These are phyloP conservation scores for Argyrosomus japonicus DNA, from an alignment of 2,113 vertebrate genomes.

Conservation along the genomic window DNA sequence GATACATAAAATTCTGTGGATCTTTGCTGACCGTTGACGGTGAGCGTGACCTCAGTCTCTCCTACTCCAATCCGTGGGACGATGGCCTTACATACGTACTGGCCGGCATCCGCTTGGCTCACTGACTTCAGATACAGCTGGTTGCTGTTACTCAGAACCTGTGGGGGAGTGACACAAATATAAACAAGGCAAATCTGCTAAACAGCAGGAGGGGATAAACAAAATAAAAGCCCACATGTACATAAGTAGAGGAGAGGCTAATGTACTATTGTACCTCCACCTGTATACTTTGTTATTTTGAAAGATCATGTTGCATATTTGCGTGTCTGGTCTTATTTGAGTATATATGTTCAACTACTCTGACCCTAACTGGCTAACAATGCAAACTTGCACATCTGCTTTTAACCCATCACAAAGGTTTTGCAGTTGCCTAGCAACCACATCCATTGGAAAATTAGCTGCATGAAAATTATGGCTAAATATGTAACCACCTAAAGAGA, in stretches of 20 bases:
- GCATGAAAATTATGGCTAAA: conserved; percentile 43
- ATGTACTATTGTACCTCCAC: background rate
- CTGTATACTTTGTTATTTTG: background rate
- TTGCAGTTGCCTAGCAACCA: conserved; percentile 68
- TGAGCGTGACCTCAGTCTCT: conserved; percentile 93
- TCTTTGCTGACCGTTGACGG: conserved; percentile 90
- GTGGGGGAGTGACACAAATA: conserved; percentile 48
- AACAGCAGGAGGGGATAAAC: conserved; percentile 27
- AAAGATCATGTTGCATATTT: background rate
- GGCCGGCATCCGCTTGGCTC: conserved; percentile 92
- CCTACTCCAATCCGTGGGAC: conserved; percentile 96
- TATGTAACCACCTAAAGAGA: conserved; percentile 23
- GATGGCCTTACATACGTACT: conserved; percentile 96
- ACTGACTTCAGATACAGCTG: conserved; percentile 93
- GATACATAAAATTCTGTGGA: conserved; percentile 22
- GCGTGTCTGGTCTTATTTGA: background rate
- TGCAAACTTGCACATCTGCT: conserved; percentile 37
- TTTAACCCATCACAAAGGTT: conserved; percentile 51
- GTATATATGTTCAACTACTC: background rate
- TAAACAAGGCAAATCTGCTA: conserved; percentile 57
- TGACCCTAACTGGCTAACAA: conserved; percentile 35
- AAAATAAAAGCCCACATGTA: conserved; percentile 33
- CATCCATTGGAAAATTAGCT: conserved; percentile 51
- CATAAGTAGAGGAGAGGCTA: background rate
- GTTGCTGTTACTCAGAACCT: conserved; percentile 98